phyloP scores from a whole-genome alignment of 2,113 vertebrate genomes.

The Ctenomys sociabilis region DNA sequence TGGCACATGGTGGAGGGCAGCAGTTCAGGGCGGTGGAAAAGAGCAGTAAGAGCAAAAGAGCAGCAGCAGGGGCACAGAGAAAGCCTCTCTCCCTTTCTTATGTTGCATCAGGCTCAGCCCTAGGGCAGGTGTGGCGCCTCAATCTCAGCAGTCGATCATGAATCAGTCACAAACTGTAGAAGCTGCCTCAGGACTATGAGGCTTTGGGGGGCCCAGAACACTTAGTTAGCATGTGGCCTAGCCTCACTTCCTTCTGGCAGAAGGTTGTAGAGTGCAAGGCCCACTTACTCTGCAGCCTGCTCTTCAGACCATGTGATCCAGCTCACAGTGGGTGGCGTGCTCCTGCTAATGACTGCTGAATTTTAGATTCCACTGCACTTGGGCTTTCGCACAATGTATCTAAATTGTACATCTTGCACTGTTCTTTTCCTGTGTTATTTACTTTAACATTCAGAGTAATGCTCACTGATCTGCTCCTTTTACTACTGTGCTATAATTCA shows the following conservation, averaged over 20 bases:
- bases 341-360: not conserved
- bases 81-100: too few relatives aligned
- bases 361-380: not conserved
- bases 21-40: too few relatives aligned
- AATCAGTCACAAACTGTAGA: too few relatives aligned
- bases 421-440: not conserved
- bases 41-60: too few relatives aligned
- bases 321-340: accelerated
- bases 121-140: too few relatives aligned
- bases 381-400: not conserved
- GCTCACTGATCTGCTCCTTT: not conserved
- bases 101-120: too few relatives aligned
- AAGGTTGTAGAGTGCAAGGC: not conserved
- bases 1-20: too few relatives aligned
- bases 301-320: not conserved
- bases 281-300: not conserved
- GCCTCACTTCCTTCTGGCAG: not conserved
- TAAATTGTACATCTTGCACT: not conserved
- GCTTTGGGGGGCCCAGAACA: too few relatives aligned
- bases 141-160: too few relatives aligned
- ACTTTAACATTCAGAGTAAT: not conserved
- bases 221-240: not conserved
- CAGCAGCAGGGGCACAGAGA: too few relatives aligned
- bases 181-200: too few relatives aligned
- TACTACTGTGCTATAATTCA: not conserved